These are phyloP conservation scores for Muraenolepis orangiensis DNA, from an alignment of 2,797 vertebrate genomes.

Conservation along the genomic window DNA sequence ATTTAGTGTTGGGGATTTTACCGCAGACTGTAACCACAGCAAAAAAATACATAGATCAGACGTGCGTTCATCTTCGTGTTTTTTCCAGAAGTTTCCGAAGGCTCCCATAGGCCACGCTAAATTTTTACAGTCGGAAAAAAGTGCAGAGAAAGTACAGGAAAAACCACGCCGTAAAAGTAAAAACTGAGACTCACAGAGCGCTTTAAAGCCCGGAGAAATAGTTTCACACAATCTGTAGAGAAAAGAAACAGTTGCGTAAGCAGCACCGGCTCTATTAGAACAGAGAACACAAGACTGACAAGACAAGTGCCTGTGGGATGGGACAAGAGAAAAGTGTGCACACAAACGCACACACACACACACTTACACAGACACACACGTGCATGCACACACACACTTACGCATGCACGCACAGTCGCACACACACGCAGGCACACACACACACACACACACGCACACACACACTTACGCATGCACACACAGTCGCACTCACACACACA, in stretches of 20 bases:
- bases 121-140: neutral
- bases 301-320: neutral
- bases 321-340: neutral
- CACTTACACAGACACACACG: too few species aligned
- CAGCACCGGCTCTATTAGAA: neutral
- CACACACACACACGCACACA: too few species aligned
- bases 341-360: neutral
- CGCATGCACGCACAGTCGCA: too few species aligned
- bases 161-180: neutral
- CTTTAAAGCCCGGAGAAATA: neutral
- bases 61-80: too few species aligned
- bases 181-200: neutral
- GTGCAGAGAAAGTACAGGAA: neutral
- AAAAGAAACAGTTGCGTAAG: neutral
- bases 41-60: too few species aligned
- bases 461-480: too few species aligned
- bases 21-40: too few species aligned
- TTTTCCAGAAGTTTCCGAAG: neutral
- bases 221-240: neutral
- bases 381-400: too few species aligned
- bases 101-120: neutral
- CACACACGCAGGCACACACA: too few species aligned
- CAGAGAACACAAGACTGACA: neutral
- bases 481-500: too few species aligned
- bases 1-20: neutral